Conservation (phyloP, 2,797 vertebrate genomes). For the Thripadectes ignobilis region DNA sequence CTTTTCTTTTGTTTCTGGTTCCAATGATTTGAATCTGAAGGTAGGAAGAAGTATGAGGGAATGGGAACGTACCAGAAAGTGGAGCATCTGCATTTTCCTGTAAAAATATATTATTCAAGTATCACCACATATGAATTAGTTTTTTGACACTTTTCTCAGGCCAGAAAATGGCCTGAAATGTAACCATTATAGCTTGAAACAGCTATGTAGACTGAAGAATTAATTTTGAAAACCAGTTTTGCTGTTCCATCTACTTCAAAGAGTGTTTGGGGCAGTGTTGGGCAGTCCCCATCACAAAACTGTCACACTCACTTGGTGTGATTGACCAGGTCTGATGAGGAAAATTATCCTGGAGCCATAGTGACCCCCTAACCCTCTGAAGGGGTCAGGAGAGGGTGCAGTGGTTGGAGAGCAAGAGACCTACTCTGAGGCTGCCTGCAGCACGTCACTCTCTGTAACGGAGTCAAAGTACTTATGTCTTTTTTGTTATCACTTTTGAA, state of each 20-base stretch:
- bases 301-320: conserved; percentile 52
- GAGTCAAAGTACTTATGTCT: not conserved
- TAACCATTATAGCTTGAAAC: not conserved
- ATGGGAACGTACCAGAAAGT: not conserved
- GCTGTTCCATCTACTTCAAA: conserved; percentile 44
- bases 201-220: not conserved
- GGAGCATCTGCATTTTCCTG: not conserved
- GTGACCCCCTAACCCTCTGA: not conserved
- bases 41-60: not conserved
- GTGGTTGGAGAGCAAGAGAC: not conserved
- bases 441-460: not conserved
- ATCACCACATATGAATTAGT: not conserved
- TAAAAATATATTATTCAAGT: not conserved
- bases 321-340: conserved; percentile 35
- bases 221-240: conserved; percentile 47
- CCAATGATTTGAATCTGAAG: not conserved
- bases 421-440: not conserved
- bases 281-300: conserved; percentile 22
- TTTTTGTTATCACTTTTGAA: not conserved
- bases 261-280: not conserved
- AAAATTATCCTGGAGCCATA: not conserved
- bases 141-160: not conserved
- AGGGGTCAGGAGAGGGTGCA: not conserved
- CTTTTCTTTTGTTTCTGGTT: not conserved
- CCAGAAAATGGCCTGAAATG: not conserved